Evolutionary conservation across 2,797 vertebrate species (phyloP), one percentile per base, ranked within the genome.

Genomic region (Neostethus bicornis): DNA sequence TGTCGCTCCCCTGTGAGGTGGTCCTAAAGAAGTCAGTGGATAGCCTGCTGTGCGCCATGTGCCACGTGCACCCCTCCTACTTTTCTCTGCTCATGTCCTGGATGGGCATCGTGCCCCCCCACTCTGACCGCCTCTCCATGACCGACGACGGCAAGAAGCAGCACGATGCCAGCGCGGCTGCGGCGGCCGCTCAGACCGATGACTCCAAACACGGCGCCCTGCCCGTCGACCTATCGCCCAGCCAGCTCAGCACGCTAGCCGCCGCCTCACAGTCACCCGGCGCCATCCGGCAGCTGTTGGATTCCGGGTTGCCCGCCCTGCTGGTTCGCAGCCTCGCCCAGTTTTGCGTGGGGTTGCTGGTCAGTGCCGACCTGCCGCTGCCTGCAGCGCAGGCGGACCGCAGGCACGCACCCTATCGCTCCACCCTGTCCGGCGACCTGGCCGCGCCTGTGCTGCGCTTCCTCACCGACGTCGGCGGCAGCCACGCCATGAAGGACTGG

Each of bases 401-500:
- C 55, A 89, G 94, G 43, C 90, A 92, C 60, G n/a, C n/a, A n/a
- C n/a, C n/a, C 1, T 85, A 92, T 70, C 87, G 93, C 69, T 52
- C 80, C 0, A 53, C 71, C 2, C 79, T 99, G 70, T 94, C 94
- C 0, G 93, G 96, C 11, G 96, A 99, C 83, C 90, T 99, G 72
- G 95, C 96, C 2, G 96, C 97, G 48, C 97, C 97, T 0, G 92
- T 99, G 70, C 92, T 99, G 82, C 92, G 92, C 48, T 99, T 99
- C 86, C 91, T 99, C 67, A 99, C 96, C 0, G 97, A 99, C 66
- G 97, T 99, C 41, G 97, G 97, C 55, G 98, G 93, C 90, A 98
- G 96, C 77, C 96, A 99, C 50, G 89, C 95, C 61, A 99, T 99
- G 97, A 99, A 99, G 77, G 97, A 99, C 82, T 99, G 97, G 97